phyloP scores from a whole-genome alignment of 2,113 vertebrate species.

The Prochilodus magdalenae region DNA sequence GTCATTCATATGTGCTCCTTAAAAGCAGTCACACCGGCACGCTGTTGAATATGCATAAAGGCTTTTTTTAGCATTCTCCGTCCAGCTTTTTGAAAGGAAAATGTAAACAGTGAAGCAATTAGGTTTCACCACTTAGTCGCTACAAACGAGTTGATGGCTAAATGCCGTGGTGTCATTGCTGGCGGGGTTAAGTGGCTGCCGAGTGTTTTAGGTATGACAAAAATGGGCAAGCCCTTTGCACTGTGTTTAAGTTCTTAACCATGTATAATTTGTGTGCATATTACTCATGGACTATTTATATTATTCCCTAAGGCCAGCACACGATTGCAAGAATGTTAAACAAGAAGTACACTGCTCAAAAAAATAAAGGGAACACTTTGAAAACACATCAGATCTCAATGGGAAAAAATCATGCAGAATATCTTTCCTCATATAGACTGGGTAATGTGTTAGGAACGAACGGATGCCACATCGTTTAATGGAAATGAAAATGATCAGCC shows the following conservation, averaged over 20 bases:
- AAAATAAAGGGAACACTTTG: no score
- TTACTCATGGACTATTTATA: background rate
- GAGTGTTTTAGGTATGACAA: background rate
- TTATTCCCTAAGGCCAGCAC: background rate
- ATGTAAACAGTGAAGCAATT: conserved; percentile 50
- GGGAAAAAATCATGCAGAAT: no score
- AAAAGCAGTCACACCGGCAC: conserved; percentile 37
- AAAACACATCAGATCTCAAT: no score
- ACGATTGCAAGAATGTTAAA: background rate
- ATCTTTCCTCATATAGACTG: no score
- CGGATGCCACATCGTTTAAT: no score
- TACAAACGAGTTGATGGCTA: conserved; percentile 25
- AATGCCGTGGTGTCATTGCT: conserved; percentile 3
- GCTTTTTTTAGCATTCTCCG: background rate
- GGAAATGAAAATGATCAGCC: no score
- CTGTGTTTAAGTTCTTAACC: background rate
- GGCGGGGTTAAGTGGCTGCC: conserved; percentile 10
- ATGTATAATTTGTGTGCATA: background rate
- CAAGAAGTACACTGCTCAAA: no score
- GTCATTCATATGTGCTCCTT: conserved; percentile 54
- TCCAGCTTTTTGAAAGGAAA: conserved; percentile 23
- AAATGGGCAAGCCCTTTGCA: background rate
- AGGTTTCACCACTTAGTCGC: conserved; percentile 19
- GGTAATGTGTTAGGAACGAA: no score
- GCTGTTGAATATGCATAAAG: conserved; percentile 59